Conservation (phyloP, 2,888 invertebrate species). For the Agonopterix alstromeriana region DNA sequence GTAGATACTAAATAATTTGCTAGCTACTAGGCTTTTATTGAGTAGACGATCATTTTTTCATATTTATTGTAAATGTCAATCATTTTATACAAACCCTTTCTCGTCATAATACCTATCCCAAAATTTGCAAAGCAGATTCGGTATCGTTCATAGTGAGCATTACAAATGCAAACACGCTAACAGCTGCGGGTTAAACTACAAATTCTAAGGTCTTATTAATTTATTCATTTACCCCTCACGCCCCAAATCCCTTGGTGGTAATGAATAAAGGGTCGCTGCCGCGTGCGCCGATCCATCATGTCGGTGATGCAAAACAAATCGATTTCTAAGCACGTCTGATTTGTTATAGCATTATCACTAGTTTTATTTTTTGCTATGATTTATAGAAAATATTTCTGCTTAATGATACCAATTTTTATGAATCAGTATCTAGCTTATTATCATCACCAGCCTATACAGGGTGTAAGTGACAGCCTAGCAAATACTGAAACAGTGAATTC, state of each 20-base stretch:
- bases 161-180: conserved; percentile 36
- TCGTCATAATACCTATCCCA: too few species aligned
- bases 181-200: conserved; percentile 53
- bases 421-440: too few species aligned
- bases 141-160: conserved; percentile 12
- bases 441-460: too few species aligned
- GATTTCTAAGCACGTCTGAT: conserved; percentile 52
- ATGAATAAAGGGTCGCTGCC: conserved; percentile 39
- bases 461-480: too few species aligned
- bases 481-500: too few species aligned
- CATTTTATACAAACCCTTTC: too few species aligned
- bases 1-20: too few species aligned
- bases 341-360: conserved; percentile 33
- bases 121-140: conserved; percentile 9
- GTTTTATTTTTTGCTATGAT: not conserved
- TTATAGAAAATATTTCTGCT: too few species aligned
- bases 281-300: conserved; percentile 49
- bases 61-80: too few species aligned
- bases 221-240: conserved; percentile 73
- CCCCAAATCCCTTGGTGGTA: conserved; percentile 46
- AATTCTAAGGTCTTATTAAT: conserved; percentile 54
- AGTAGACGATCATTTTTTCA: too few species aligned
- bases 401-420: too few species aligned
- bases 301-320: conserved; percentile 55
- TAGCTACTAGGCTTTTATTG: too few species aligned